Conservation (phyloP, 2,113 vertebrate genomes). For the Phoxinus phoxinus region DNA sequence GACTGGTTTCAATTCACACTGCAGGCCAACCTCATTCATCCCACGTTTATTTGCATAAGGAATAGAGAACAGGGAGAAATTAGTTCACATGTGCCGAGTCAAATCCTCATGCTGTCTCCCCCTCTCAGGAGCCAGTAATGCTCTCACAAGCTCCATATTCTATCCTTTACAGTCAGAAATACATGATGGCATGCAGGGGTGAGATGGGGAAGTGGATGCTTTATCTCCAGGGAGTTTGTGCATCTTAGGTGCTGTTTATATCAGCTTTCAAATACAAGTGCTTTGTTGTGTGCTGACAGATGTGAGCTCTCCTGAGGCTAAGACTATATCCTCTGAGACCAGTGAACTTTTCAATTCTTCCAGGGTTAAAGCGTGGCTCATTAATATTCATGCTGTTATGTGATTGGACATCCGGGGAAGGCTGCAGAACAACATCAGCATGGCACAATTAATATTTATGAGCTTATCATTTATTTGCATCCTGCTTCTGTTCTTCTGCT, state of each 20-base stretch:
- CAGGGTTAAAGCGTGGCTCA: not conserved
- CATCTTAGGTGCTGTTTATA: constrained; percentile 17
- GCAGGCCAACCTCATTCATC: constrained; percentile 20
- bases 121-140: not conserved
- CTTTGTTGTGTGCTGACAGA: constrained; percentile 25
- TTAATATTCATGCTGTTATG: not conserved
- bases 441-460: constrained; percentile 8
- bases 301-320: not conserved
- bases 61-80: constrained; percentile 19
- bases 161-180: not conserved
- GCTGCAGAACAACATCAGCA: not conserved
- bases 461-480: not conserved
- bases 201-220: not conserved
- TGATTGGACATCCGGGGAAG: not conserved
- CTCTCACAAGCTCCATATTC: not conserved
- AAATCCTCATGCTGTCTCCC: not conserved
- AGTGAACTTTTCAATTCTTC: not conserved
- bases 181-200: not conserved
- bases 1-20: constrained; percentile 28
- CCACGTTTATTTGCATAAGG: not conserved
- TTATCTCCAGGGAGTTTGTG: not conserved
- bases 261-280: constrained; percentile 6
- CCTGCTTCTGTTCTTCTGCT: not conserved
- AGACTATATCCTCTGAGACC: not conserved
- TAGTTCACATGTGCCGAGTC: constrained; percentile 18